Evolutionary conservation across 1,140 invertebrate genomes (phyloP).

Genomic region (Pseudomyrmex gracilis): DNA sequence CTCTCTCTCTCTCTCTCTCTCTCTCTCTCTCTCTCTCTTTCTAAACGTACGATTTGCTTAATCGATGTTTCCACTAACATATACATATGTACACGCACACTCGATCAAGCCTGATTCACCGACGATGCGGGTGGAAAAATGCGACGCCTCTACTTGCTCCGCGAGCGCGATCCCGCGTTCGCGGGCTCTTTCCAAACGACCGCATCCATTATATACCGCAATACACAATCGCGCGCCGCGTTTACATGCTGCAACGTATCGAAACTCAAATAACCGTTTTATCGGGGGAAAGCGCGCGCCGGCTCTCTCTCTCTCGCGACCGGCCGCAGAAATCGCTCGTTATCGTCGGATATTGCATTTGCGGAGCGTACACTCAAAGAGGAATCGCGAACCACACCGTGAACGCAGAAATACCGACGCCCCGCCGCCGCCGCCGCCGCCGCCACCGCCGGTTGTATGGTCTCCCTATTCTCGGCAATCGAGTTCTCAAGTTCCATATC

Average conservation of each 20-base stretch:
- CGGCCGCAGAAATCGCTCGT: constrained; percentile 16
- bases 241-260: background rate
- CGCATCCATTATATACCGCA: constrained; percentile 5
- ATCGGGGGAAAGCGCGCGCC: background rate
- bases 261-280: constrained; percentile 33
- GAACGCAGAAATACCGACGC: too few relatives aligned
- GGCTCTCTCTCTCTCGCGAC: background rate
- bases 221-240: background rate
- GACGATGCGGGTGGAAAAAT: background rate
- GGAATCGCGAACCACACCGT: background rate
- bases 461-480: constrained; percentile 1
- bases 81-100: background rate
- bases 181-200: constrained; percentile 12
- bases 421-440: too few relatives aligned
- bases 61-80: background rate
- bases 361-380: background rate
- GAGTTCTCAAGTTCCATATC: constrained; percentile 2
- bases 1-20: too few relatives aligned
- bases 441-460: background rate
- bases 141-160: background rate
- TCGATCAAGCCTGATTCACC: background rate
- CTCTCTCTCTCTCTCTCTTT: background rate
- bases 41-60: background rate
- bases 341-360: constrained; percentile 26
- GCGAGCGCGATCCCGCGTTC: background rate